Base-by-base conservation (phyloP, 2,888 invertebrate species). In the Dolichopus griseipennis region DNA sequence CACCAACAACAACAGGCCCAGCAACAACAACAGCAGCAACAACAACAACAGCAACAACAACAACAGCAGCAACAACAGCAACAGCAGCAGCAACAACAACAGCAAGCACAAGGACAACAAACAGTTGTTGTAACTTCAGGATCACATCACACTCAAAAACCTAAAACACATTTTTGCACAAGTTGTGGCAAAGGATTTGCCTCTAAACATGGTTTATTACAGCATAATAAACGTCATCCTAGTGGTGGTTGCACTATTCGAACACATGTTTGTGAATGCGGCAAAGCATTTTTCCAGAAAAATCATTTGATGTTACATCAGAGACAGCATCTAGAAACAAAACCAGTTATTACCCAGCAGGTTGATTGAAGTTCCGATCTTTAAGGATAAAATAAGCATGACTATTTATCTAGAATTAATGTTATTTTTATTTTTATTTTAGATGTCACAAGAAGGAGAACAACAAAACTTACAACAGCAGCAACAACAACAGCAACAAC, bases 221-320 rank as follows among this genome's bases (percentile, higher is more conserved):
- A 92, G 75, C 92, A 92, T 79, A 90, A 90, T 75, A 86, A 90
- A 70, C 86, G 87, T 69, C 91, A 92, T 77, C 90, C 91, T 2
- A 90, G 90, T 73, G 91, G 91, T 66, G 88, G 89, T 72, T 92
- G 92, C 76, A 90, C 91, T 66, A 83, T 92, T 65, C 86, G 91
- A 73, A 90, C 91, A 64, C 91, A 91, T 77, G 87, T 91, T 15
- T 92, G 92, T 77, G 90, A 90, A 76, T 92, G 92, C 76, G 90
- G 90, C 68, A 92, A 92, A 78, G 91, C 90, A 18, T 92, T 92
- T 85, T 90, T 90, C 84, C 92, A 92, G 81, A 92, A 92, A 82
- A 92, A 91, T 78, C 92, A 92, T 76, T 83, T 92, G 70, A 86
- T 91, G 83, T 82, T 92, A 68, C 92, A 92, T 78, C 91, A 92